Percentiles rank a stretch among this genome's conserved stretches.
Evolutionary conservation across 2,113 vertebrate genomes (phyloP).

Genomic region (Cisticola juncidis): DNA sequence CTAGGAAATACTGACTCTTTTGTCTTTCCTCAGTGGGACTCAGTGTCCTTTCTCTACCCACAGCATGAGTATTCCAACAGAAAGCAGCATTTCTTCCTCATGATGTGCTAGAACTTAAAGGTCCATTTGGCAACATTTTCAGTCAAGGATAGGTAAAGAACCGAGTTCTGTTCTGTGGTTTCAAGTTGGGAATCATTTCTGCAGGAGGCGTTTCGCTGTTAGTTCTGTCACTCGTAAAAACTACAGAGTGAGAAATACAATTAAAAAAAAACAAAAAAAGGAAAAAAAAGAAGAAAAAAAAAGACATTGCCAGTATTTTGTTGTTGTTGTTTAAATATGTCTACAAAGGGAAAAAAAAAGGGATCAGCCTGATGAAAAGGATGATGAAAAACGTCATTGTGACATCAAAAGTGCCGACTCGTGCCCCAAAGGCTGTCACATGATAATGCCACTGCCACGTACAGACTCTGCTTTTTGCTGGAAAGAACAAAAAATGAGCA

Average conservation of each 20-base stretch:
- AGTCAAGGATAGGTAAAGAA: conserved; percentile 53
- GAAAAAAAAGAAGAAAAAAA: neutral
- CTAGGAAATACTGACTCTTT: conserved; percentile 69
- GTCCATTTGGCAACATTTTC: conserved; percentile 75
- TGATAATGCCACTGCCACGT: conserved; percentile 52
- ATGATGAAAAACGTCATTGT: neutral
- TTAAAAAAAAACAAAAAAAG: neutral
- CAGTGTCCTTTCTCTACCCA: conserved; percentile 64
- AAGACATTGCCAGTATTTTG: conserved; percentile 36
- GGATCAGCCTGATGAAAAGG: conserved; percentile 39
- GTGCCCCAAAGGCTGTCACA: conserved; percentile 31
- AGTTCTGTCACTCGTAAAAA: conserved; percentile 61
- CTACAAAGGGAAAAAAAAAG: neutral
- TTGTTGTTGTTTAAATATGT: conserved; percentile 48
- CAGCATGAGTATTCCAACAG: conserved; percentile 55
- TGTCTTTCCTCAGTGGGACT: conserved; percentile 62
- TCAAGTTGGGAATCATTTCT: conserved; percentile 53
- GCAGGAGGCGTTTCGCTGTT: conserved; percentile 50
- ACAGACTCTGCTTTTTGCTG: conserved; percentile 40
- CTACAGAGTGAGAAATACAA: conserved; percentile 19
- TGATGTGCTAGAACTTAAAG: conserved; percentile 55
- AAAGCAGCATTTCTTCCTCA: conserved; percentile 72
- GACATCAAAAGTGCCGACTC: conserved; percentile 49
- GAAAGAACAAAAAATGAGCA: conserved; percentile 15
- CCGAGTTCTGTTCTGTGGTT: conserved; percentile 52